Evolutionary conservation across 2,888 invertebrate species (phyloP).

Genomic region (Chrysolina oricalcia): DNA sequence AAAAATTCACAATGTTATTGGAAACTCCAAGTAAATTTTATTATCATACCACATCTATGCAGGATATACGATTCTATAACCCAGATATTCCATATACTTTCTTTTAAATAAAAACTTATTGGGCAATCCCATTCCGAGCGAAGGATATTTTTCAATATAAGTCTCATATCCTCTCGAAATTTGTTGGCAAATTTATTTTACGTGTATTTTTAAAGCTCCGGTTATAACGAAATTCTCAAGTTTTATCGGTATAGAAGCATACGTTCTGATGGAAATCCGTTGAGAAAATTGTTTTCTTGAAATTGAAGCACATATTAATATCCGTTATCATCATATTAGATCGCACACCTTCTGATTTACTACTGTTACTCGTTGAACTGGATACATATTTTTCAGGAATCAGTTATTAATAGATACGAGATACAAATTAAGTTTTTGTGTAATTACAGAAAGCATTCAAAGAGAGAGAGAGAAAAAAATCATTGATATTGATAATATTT

Average conservation of each 20-base stretch:
- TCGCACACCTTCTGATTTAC: background rate
- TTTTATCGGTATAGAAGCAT: slow-evolving; percentile 28
- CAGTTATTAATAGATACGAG: no score
- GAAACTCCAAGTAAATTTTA: slow-evolving; percentile 25
- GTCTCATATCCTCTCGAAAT: slow-evolving; percentile 45
- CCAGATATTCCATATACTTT: slow-evolving; percentile 46
- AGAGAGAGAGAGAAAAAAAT: no score
- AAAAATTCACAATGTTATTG: background rate
- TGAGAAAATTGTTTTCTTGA: background rate
- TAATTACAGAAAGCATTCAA: no score
- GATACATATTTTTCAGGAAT: no score
- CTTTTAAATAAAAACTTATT: slow-evolving; percentile 56
- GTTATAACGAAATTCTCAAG: slow-evolving; percentile 33
- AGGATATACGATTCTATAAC: slow-evolving; percentile 52
- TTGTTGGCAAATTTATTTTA: slow-evolving; percentile 40
- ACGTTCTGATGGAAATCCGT: slow-evolving; percentile 20
- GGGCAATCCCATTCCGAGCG: slow-evolving; percentile 53
- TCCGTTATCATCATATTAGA: background rate
- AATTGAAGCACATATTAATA: slow-evolving; percentile 10
- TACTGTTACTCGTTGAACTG: background rate
- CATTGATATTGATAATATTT: no score
- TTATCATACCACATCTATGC: slow-evolving; percentile 40
- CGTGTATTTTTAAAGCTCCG: slow-evolving; percentile 37
- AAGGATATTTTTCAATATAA: slow-evolving; percentile 42
- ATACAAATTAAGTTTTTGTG: no score